Evolutionary conservation across 2,113 vertebrate genomes (phyloP), one percentile per base, ranked within the genome.

Genomic region (Gymnorhina tibicen): DNA sequence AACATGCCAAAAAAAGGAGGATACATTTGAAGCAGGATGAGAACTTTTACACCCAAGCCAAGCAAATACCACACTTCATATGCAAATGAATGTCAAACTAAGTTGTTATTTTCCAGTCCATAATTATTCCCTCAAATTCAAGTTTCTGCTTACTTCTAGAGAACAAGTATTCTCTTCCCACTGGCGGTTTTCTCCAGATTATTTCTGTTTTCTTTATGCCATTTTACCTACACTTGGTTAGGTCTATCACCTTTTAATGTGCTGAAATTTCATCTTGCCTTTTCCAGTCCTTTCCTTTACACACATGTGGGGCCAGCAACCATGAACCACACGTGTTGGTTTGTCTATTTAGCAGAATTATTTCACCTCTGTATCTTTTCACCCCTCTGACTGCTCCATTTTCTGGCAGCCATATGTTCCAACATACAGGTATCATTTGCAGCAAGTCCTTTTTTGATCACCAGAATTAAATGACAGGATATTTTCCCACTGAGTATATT

Each of bases 361-460:
- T 41, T 64, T 60, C 39, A 74, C 7, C 8, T 4, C 27, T 4
- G 1, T 11, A 14, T 18, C 6, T 41, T 64, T 46, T 24, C 16
- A 60, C 13, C 7, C 9, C 20, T 46, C 16, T 41, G 42, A 66
- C 1, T 7, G 10, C 28, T 78, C 35, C 35, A 24, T 37, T 94
- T 16, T 55, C 28, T 50, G 41, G 13, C 4, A 66, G 15, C 5
- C 66, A 1, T 0, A 0, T 11, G 17, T 60, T 35, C 46, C 49
- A 59, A 41, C 9, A 41, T 1, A 30, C 0, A 50, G 12, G 24
- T 19, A n/a, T 5, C 0, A 0, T 4, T 66, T 50, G 7, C 4
- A 2, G 2, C 13, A 50, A 56, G 3, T 6, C 30, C 16, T 70
- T 39, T 35, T 3, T 14, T 35, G 12, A 66, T 10, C 8, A 27